Percentiles rank a stretch among this genome's conserved stretches.
Evolutionary conservation across 2,888 invertebrate species (phyloP).

Genomic region (Platycheirus rosarum): DNA sequence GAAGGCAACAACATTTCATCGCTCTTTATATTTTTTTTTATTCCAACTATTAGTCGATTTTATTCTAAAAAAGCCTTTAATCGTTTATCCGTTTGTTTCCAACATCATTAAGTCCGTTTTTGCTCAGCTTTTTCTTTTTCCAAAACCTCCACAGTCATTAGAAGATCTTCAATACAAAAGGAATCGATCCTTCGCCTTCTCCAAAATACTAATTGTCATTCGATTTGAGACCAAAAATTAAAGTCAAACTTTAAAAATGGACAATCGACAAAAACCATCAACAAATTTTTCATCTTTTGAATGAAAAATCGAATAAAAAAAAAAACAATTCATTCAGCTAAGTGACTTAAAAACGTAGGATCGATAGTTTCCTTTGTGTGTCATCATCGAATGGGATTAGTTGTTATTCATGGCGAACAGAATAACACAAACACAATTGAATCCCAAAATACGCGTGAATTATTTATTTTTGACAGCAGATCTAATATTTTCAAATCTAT

Average conservation of each 20-base stretch:
- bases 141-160: no score
- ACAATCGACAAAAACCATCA: slow-evolving; percentile 1
- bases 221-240: not conserved
- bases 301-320: slow-evolving; percentile 13
- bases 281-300: slow-evolving; percentile 22
- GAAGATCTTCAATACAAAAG: slow-evolving; percentile 3
- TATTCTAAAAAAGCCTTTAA: no score
- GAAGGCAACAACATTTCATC: no score
- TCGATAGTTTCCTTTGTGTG: slow-evolving; percentile 56
- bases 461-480: slow-evolving; percentile 73
- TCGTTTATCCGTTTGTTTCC: no score
- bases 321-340: slow-evolving; percentile 51
- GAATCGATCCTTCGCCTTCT: not conserved
- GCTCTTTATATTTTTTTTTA: no score
- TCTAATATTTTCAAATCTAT: slow-evolving; percentile 59
- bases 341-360: slow-evolving; percentile 56
- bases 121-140: no score
- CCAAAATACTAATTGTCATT: slow-evolving; percentile 9
- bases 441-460: slow-evolving; percentile 64
- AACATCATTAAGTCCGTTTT: no score
- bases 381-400: slow-evolving; percentile 64
- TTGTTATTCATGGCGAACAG: slow-evolving; percentile 5
- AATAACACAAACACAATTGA: slow-evolving; percentile 34
- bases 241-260: not conserved
- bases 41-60: no score